These are phyloP conservation scores for Oppia nitens DNA, from an alignment of 1,140 invertebrate species.

Conservation along the genomic window DNA sequence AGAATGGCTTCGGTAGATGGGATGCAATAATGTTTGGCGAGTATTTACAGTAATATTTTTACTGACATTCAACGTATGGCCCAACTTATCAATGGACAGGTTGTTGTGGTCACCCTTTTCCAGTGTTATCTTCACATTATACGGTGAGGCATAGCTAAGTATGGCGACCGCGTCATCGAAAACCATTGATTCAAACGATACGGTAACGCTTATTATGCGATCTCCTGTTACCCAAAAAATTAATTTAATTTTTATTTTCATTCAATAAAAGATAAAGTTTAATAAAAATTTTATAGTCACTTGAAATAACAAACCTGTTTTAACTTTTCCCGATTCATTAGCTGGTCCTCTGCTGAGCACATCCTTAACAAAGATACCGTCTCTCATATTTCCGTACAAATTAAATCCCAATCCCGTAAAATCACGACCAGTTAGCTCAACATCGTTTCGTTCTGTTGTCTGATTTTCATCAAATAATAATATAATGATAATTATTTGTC, in stretches of 20 bases:
- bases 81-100: background rate
- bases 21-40: constrained; percentile 36
- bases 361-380: constrained; percentile 73
- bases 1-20: constrained; percentile 47
- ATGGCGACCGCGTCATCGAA: constrained; percentile 77
- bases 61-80: background rate
- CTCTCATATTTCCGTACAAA: constrained; percentile 67
- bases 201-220: constrained; percentile 61
- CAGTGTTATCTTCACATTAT: constrained; percentile 57
- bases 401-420: constrained; percentile 60
- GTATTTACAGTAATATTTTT: background rate
- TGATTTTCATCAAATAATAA: background rate
- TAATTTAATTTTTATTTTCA: background rate
- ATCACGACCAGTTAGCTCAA: constrained; percentile 13
- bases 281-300: constrained; percentile 2
- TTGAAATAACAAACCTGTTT: constrained; percentile 46
- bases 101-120: constrained; percentile 28
- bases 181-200: constrained; percentile 69
- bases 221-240: constrained; percentile 43
- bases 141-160: constrained; percentile 75
- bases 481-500: background rate
- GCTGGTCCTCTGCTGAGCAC: constrained; percentile 70
- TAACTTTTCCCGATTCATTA: constrained; percentile 58
- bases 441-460: constrained; percentile 1
- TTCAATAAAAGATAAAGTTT: background rate